phyloP scores from a whole-genome alignment of 2,797 vertebrate genomes.

The Dermochelys coriacea region DNA sequence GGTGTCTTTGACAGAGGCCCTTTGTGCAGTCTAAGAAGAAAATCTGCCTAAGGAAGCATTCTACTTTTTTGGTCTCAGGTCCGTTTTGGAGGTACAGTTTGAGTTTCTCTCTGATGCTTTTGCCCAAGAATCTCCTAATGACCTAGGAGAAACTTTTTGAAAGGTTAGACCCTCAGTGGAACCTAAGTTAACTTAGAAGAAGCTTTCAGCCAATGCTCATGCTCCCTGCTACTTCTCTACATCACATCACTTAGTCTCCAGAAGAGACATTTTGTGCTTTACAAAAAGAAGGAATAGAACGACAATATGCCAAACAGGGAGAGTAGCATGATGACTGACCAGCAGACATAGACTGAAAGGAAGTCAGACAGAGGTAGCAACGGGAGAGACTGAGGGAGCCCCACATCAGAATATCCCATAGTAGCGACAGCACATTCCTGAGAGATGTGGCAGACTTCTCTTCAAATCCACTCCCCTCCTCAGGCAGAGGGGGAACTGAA shows the following conservation, averaged over 20 bases:
- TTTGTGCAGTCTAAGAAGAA: neutral
- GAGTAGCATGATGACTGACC: neutral
- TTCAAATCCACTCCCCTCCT: neutral
- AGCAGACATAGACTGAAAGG: neutral
- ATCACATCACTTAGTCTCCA: neutral
- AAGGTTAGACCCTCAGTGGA: neutral
- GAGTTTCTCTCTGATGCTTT: slow-evolving; percentile 1
- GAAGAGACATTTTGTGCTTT: neutral
- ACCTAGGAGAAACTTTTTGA: neutral
- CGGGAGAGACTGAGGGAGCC: neutral
- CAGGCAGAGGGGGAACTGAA: neutral
- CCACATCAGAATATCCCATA: neutral
- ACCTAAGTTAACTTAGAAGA: neutral
- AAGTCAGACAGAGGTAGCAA: neutral
- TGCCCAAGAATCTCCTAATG: neutral
- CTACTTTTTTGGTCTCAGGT: neutral
- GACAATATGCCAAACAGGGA: neutral
- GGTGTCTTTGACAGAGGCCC: slow-evolving; percentile 12
- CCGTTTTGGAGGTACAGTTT: slow-evolving; percentile 18
- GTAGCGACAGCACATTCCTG: neutral
- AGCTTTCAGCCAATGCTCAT: neutral
- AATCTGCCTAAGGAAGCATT: neutral
- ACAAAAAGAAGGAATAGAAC: neutral
- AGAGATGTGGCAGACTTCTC: neutral
- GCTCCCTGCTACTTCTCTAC: neutral